These are phyloP conservation scores for Vimba vimba DNA, from an alignment of 2,113 vertebrate species.

Conservation along the genomic window DNA sequence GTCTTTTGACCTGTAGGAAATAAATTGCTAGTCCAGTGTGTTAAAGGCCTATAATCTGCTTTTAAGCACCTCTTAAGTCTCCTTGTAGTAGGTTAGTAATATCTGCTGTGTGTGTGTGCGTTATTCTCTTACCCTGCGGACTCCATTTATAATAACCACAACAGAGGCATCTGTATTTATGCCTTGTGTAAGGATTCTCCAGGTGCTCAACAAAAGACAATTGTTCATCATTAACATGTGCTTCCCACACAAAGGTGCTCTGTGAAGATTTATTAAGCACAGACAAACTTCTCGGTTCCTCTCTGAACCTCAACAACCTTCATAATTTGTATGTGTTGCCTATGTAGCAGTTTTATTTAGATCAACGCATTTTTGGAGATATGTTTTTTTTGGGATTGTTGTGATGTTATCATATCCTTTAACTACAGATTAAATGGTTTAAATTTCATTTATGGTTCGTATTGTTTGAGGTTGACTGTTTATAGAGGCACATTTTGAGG, in stretches of 20 bases:
- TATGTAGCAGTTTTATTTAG: not conserved
- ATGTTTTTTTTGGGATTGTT: not conserved
- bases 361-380: not conserved
- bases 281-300: not conserved
- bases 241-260: not conserved
- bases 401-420: too few species aligned
- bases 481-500: not conserved
- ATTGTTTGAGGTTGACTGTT: not conserved
- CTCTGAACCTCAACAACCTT: not conserved
- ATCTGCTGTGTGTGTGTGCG: not conserved
- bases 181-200: not conserved
- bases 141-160: constrained; percentile 14
- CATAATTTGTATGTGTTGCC: not conserved
- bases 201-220: constrained; percentile 25
- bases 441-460: not conserved
- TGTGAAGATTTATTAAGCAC: constrained; percentile 1
- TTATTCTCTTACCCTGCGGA: not conserved
- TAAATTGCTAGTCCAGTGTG: not conserved
- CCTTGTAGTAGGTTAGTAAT: not conserved
- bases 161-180: constrained; percentile 32
- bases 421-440: not conserved
- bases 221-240: constrained; percentile 20
- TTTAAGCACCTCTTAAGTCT: constrained; percentile 10
- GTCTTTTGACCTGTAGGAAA: not conserved
- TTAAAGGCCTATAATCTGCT: not conserved